phyloP scores from a whole-genome alignment of 2,888 invertebrate genomes.

The Volucella inflata region DNA sequence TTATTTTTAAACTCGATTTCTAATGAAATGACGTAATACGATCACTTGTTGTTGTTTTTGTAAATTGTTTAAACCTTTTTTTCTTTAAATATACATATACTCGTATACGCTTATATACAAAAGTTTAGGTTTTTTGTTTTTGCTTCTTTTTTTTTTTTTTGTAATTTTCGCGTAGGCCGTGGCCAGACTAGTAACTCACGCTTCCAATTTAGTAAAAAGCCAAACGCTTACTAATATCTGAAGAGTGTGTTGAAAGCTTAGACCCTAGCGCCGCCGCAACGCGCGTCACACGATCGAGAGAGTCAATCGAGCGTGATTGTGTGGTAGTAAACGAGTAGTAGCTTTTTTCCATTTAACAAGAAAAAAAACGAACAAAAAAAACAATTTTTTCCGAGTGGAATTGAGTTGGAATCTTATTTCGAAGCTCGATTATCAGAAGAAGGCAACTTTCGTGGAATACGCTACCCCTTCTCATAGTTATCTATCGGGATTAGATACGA shows the following conservation, averaged over 20 bases:
- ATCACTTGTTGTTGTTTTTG: constrained; percentile 65
- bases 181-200: constrained; percentile 66
- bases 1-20: constrained; percentile 81
- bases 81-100: too few relatives aligned
- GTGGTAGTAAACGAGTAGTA: constrained; percentile 33
- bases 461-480: constrained; percentile 17
- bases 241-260: constrained; percentile 66
- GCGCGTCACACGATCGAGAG: constrained; percentile 45
- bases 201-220: constrained; percentile 75
- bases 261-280: constrained; percentile 52
- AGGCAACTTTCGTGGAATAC: constrained; percentile 27
- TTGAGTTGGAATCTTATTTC: constrained; percentile 62
- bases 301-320: constrained; percentile 61
- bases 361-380: background rate
- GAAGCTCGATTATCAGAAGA: constrained; percentile 28
- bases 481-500: constrained; percentile 34
- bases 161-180: constrained; percentile 56
- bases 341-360: constrained; percentile 47
- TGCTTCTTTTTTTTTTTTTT: constrained; percentile 15
- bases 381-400: constrained; percentile 57
- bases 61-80: constrained; percentile 65
- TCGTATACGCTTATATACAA: background rate
- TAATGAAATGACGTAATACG: constrained; percentile 81
- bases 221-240: constrained; percentile 73
- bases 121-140: constrained; percentile 16